phyloP scores from a whole-genome alignment of 2,797 vertebrate genomes.

The Benthosema pterotum region DNA sequence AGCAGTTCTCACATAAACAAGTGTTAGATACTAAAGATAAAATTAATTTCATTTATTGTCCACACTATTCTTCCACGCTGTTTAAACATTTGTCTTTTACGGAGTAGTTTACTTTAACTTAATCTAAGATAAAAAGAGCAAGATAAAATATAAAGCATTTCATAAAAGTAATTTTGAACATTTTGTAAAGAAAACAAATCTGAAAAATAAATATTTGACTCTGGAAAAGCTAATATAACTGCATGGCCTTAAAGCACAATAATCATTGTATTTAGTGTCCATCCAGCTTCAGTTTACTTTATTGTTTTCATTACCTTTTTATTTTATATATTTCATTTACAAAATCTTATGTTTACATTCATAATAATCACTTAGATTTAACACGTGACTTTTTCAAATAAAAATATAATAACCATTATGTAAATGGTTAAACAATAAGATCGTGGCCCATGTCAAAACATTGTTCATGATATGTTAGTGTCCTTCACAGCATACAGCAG shows the following conservation, averaged over 20 bases:
- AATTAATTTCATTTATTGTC: slow-evolving; percentile 65
- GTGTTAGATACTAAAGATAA: slow-evolving; percentile 39
- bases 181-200: slow-evolving; percentile 40
- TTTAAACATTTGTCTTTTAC: slow-evolving; percentile 24
- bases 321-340: slow-evolving; percentile 40
- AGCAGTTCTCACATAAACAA: slow-evolving; percentile 43
- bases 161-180: slow-evolving; percentile 44
- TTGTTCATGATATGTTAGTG: slow-evolving; percentile 72
- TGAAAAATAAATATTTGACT: slow-evolving; percentile 39
- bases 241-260: slow-evolving; percentile 53
- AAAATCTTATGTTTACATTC: slow-evolving; percentile 68
- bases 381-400: slow-evolving; percentile 66
- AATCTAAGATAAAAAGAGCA: slow-evolving; percentile 57
- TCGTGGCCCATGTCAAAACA: slow-evolving; percentile 60
- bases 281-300: slow-evolving; percentile 42
- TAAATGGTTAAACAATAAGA: slow-evolving; percentile 61
- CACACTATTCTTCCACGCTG: slow-evolving; percentile 38
- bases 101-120: slow-evolving; percentile 49
- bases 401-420: slow-evolving; percentile 77
- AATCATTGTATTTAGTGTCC: slow-evolving; percentile 38
- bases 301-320: background rate
- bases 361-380: slow-evolving; percentile 69
- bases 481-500: slow-evolving; percentile 63
- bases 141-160: slow-evolving; percentile 62
- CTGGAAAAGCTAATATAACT: slow-evolving; percentile 46